phyloP scores from a whole-genome alignment of 2,797 vertebrate species.

The Acrossocheilus fasciatus region DNA sequence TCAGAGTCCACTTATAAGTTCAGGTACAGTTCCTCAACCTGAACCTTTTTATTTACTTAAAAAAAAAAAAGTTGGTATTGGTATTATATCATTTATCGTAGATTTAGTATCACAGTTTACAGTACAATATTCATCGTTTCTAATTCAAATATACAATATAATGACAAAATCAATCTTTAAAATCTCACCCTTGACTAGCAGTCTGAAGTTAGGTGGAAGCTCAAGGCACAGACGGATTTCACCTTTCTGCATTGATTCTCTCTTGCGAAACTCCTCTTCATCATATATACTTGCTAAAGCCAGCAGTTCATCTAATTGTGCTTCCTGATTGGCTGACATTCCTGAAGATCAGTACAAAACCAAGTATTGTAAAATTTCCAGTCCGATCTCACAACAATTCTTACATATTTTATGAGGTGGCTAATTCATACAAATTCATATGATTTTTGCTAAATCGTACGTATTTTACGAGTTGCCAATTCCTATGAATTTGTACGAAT shows the following conservation, averaged over 20 bases:
- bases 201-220: slow-evolving; percentile 87
- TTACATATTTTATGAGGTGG: too few species aligned
- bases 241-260: neutral
- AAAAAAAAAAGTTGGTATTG: too few species aligned
- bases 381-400: too few species aligned
- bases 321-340: slow-evolving; percentile 66
- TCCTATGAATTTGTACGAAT: too few species aligned
- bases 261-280: neutral
- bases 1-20: too few species aligned
- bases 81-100: too few species aligned
- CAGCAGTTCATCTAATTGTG: slow-evolving; percentile 11
- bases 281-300: neutral
- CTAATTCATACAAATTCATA: too few species aligned
- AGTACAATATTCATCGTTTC: neutral
- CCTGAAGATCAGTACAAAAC: neutral
- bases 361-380: slow-evolving; percentile 27
- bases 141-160: neutral
- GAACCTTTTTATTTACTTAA: too few species aligned
- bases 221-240: slow-evolving; percentile 75
- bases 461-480: too few species aligned
- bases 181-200: slow-evolving; percentile 67
- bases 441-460: too few species aligned
- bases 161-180: too few species aligned
- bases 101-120: neutral
- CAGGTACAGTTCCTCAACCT: too few species aligned